Percentiles rank a stretch among this genome's conserved stretches.
These are phyloP conservation scores for Sebastolobus alascanus DNA, from an alignment of 2,797 vertebrate species.

Conservation along the genomic window DNA sequence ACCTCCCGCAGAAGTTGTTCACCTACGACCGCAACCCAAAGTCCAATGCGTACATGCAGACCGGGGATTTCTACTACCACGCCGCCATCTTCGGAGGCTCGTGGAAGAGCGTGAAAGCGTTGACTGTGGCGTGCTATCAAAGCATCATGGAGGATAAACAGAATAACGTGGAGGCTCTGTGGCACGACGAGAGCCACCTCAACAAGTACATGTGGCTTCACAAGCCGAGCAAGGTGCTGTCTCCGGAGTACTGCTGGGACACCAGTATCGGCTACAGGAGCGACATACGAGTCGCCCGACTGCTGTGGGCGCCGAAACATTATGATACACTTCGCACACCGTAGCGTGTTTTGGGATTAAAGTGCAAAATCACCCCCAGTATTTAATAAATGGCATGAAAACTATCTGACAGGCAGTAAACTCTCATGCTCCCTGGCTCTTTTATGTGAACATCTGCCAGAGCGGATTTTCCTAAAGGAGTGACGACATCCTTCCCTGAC, in stretches of 20 bases:
- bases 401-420: not conserved
- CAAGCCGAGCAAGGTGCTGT: slow-evolving; percentile 81
- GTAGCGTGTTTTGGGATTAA: not conserved
- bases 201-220: slow-evolving; percentile 82
- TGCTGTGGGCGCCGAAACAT: slow-evolving; percentile 83
- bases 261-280: slow-evolving; percentile 42
- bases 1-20: slow-evolving; percentile 36
- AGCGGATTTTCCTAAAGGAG: not conserved
- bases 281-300: slow-evolving; percentile 68
- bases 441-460: not conserved
- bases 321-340: slow-evolving; percentile 60
- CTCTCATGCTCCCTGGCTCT: not conserved
- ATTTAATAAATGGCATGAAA: not conserved
- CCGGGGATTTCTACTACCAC: slow-evolving; percentile 83
- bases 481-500: not conserved
- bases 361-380: not conserved
- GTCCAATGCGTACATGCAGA: slow-evolving; percentile 76
- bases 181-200: slow-evolving; percentile 85
- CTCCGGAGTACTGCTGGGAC: slow-evolving; percentile 85
- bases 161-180: slow-evolving; percentile 78
- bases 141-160: slow-evolving; percentile 78
- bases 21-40: slow-evolving; percentile 77
- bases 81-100: slow-evolving; percentile 83
- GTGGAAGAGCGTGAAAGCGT: slow-evolving; percentile 69
- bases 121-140: slow-evolving; percentile 72